Evolutionary conservation across 2,113 vertebrate species (phyloP), one percentile per base, ranked within the genome.

Genomic region (Stomatorhinus ivindoensis): DNA sequence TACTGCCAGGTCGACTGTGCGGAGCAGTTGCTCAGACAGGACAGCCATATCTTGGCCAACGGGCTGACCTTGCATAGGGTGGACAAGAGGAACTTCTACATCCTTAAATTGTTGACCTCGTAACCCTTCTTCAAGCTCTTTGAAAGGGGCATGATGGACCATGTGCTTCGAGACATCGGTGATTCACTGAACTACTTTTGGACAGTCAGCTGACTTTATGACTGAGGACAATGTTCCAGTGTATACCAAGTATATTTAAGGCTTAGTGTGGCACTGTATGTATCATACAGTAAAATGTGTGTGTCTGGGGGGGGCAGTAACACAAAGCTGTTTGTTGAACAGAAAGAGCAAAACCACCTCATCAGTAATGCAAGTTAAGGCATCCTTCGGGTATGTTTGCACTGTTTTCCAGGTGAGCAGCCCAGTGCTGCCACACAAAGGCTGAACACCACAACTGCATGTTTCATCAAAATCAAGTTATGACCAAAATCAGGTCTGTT

Each of bases 61-160:
- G 97, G 98, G 92, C 96, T 99, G n/a, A 97, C 96, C 0, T 91
- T 99, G 88, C 95, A 99, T 89, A 95, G 95, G 92, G 95, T 99
- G 91, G 98, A 98, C 91, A 99, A 99, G 94, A 98, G 92, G 92
- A 98, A 99, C 93, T 97, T 97, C 89, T 96, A 98, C 91, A 95
- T 99, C 92, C 95, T 99, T 92, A 99, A 97, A 93, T 99, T 98
- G 98, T 95, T 99, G 80, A 89, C 93, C 46, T 92, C 95, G 24
- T 95, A 80, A 80, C 35, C 73, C 17, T 76, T 76, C n/a, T 65
- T 65, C 58, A 65, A 65, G 9, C n/a, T 69, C 9, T 69, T 10
- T 69, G 61, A 13, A 69, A 69, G n/a, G 27, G 61, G n/a, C 61
- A 0, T 31, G 61, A 65, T 39, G 69, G 31, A 76, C 69, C 11